Evolutionary conservation across 2,797 vertebrate species (phyloP), one percentile per base, ranked within the genome.

Genomic region (Ara ararauna): DNA sequence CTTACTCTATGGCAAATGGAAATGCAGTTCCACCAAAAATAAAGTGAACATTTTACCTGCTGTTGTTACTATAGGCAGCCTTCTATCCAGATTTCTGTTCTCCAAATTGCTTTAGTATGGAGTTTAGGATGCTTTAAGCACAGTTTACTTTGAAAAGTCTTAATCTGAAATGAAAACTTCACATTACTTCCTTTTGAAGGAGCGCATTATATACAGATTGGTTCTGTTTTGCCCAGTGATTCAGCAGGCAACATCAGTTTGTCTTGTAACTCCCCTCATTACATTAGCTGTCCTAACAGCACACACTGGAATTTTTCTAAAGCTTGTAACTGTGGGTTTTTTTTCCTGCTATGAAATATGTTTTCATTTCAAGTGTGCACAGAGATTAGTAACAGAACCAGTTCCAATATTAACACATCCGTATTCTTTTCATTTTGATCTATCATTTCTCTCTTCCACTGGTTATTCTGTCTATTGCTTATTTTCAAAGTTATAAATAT

Each of bases 251-350:
- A 44, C 36, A 24, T 91, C 87, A 77, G 54, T 88, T 92, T 87
- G 42, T 42, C 93, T 56, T 83, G 68, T 96, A 93, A 78, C 91
- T 94, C 81, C 53, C 64, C 72, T 92, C 45, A 38, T 90, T 94
- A 91, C n/a, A 5, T 94, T 79, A 90, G 74, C 45, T 87, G 53
- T 64, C 60, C 78, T 86, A 74, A 88, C 24, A 93, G 90, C 6
- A 72, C 22, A 60, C 17, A 22, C 47, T 90, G 74, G 86, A 93
- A 93, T 96, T 95, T 93, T 95, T 94, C 56, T 95, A 26, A 91
- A 90, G 75, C 47, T 83, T 27, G 21, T 53, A 92, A 70, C 29
- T 50, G 27, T 15, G 47, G 0, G 8, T 2, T 60, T 34, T 67
- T 87, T 65, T 88, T 74, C 60, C 48, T 90, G 42, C 32, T 18